Base-by-base conservation (phyloP, 1,140 invertebrate genomes). In the Drosophila teissieri region DNA sequence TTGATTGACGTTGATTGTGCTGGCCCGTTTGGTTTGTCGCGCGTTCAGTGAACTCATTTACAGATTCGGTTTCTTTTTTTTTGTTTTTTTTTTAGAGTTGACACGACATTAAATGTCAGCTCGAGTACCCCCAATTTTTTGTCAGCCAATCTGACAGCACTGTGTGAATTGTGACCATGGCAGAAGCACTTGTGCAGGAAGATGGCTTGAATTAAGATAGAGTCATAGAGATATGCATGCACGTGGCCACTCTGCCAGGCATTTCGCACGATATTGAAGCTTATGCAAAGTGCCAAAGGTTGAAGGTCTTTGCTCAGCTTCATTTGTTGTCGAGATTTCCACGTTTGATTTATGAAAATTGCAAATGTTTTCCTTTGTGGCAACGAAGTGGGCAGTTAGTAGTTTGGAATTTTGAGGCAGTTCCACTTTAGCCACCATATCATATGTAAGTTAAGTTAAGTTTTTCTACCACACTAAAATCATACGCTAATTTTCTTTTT, bases 1-100 rank as follows among this genome's bases (percentile, higher is more conserved):
- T 76, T 80, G 73, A 80, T 80, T 80, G 64, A 72, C 60, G 65
- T 80, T 80, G 77, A 80, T 79, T 79, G 56, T 39, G 37, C 52
- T 70, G 49, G 48, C 40, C 44, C 31, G 52, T 73, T 53, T 72
- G 61, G 42, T 52, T 73, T 63, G 58, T 74, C 56, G 55, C 58
- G 37, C 49, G 78, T 69, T 69, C 78, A 80, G 60, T 80, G 78
- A 80, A 80, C 78, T 75, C 65, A 80, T 75, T 73, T 68, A 44
- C 46, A 48, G 54, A 74, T 27, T 70, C 52, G 31, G 44, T 46
- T 64, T 57, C 49, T 27, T 34, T 60, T 76, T 19, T 22, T 24
- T 48, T 64, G 46, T 24, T 34, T 64, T 56, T 24, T 34, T 44
- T 60, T 73, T 24, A 22, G 22, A 39, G 60, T 36, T 73, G 63